Percentiles rank a stretch among this genome's conserved stretches.
These are phyloP conservation scores for Tribolium madens DNA, from an alignment of 1,140 invertebrate species.

Conservation along the genomic window DNA sequence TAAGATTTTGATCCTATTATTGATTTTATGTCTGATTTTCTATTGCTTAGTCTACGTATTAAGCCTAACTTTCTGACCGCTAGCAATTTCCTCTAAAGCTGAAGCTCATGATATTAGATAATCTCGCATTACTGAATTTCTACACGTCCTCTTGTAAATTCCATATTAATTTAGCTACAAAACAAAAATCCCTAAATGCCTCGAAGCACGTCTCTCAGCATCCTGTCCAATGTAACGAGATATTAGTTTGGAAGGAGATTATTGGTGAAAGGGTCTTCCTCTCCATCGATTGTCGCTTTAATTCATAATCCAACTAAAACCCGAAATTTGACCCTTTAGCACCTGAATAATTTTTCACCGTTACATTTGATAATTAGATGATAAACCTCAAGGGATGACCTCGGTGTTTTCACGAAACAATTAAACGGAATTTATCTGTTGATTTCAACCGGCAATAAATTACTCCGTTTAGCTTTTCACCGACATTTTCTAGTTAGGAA, in stretches of 20 bases:
- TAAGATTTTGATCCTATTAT: too few relatives aligned
- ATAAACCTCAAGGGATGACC: background rate
- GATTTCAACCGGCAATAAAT: conserved; percentile 14
- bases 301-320: background rate
- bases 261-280: background rate
- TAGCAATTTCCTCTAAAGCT: background rate
- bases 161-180: background rate
- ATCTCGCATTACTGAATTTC: background rate
- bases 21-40: too few relatives aligned
- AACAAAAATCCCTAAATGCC: background rate
- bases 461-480: conserved; percentile 13
- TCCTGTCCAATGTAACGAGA: background rate
- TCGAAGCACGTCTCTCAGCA: background rate
- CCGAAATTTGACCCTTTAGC: background rate
- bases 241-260: background rate
- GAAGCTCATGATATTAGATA: background rate
- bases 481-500: conserved; percentile 22
- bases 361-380: conserved; percentile 21
- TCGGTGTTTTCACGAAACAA: background rate
- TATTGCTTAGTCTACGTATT: background rate
- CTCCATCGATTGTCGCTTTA: background rate
- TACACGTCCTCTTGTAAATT: background rate
- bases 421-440: conserved; percentile 22
- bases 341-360: background rate
- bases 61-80: background rate